Base-by-base conservation (phyloP, 2,797 vertebrate species). In the Salarias fasciatus region DNA sequence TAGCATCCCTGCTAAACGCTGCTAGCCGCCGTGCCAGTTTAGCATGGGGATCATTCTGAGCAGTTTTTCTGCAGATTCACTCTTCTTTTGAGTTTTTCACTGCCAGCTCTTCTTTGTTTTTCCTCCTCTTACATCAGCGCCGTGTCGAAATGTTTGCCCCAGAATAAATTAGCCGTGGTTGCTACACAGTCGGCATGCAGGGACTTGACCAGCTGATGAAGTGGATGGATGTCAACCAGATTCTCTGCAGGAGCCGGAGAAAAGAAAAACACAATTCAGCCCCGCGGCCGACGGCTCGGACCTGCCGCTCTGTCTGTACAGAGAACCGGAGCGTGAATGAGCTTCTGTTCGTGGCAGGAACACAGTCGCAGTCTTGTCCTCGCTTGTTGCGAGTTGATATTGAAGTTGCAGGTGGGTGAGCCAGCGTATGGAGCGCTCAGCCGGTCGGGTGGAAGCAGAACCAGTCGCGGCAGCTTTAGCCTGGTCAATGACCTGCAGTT, bases 401-500 rank as follows among this genome's bases (percentile, higher is more conserved):
- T 36, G 40, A 58, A 55, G 18, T 24, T 24, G 24, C 18, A 24
- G 44, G 40, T 33, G 29, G 56, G 10, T 46, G 35, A 60, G 13
- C 12, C 50, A 49, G 46, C 69, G 57, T 54, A 61, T 30, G 45
- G 38, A 40, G 12, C 12, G 14, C 55, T 40, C 5, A n/a, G 15
- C 65, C 50, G 33, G 2, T 50, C 18, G 33, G n/a, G 40, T 45
- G 41, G 63, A 74, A 52, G 49, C 29, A 9, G 42, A 63, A 52
- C 59, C 53, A 53, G 61, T 72, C 58, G 24, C 31, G 44, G 55
- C 53, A 48, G 75, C 77, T 73, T 54, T 69, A 40, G 43, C 63
- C 1, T 69, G 74, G 76, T 70, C 72, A 64, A 11, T 80, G 82
- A 86, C 80, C 83, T 87, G 81, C 78, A 74, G 69, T 85, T 86